Evolutionary conservation across 2,797 vertebrate genomes (phyloP), one percentile per base, ranked within the genome.

Genomic region (Sylvilagus floridanus): DNA sequence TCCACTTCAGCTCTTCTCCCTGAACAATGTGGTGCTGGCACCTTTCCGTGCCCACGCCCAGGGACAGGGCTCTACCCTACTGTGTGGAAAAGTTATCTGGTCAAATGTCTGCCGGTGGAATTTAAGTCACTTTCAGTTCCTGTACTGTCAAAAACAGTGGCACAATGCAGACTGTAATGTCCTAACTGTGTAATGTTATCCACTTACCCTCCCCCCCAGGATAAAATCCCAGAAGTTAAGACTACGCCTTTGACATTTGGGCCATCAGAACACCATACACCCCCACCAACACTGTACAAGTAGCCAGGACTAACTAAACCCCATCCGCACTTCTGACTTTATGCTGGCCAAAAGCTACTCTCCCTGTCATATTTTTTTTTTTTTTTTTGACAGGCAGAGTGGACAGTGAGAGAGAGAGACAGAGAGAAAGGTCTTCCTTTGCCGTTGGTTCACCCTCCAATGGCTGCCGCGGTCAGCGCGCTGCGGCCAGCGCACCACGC

Each of bases 151-250:
- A n/a, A 94, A 88, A 81, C 5, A 47, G 12, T 79, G 68, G 68
- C 66, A 50, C 6, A 82, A 57, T 32, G 28, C 82, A 71, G 19
- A 84, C 54, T 60, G 50, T 57, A 24, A 77, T 88, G 28, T 72
- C 79, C 57, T 69, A 88, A 60, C 30, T n/a, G 24, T 76, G 28
- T 13, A 37, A 32, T 85, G 28, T 85, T 77, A 69, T 62, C 26
- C 52, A 92, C 13, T 68, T 93, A 77, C 5, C 66, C 42, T 11
- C 62, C 73, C 42, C 17, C 62, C 32, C 57, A 83, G 30, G 42
- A 78, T 54, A 79, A 83, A 83, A 10, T 93, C 92, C 14, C 66
- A 84, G 42, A 93, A 28, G 30, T 62, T 54, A 66, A 84, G 69
- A 82, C 12, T 21, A 69, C 60, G n/a, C 28, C 30, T 68, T 24